Percentiles rank a stretch among this genome's conserved stretches.
Conservation (phyloP, 2,888 invertebrate genomes). For the Parapristionchus giblindavisi region DNA sequence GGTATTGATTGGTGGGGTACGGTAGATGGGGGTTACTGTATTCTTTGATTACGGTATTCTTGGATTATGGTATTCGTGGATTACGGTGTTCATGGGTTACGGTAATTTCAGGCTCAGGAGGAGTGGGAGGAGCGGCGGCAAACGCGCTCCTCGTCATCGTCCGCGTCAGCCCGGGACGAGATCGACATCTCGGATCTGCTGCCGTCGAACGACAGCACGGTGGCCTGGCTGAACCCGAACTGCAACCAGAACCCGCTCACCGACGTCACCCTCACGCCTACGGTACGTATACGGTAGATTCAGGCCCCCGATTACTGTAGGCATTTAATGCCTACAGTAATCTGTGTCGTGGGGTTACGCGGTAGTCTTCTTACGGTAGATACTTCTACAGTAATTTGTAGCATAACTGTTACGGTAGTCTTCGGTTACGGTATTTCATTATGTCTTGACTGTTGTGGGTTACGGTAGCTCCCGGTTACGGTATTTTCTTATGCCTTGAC, state of each 20-base stretch:
- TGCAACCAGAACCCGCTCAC: constrained; percentile 31
- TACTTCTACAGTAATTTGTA: no score
- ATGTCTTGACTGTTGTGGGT: no score
- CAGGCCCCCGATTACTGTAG: no score
- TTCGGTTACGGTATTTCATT: no score
- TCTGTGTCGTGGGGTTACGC: no score
- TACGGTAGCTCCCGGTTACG: no score
- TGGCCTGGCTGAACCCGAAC: constrained; percentile 51
- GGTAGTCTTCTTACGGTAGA: no score
- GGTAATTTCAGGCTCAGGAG: constrained; percentile 18
- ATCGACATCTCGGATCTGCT: constrained; percentile 42
- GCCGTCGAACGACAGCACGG: constrained; percentile 45
- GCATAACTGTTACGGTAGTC: no score
- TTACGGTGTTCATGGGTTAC: not conserved
- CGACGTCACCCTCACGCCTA: not conserved
- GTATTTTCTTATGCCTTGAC: no score
- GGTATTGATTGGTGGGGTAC: not conserved
- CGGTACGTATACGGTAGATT: no score
- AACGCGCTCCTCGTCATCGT: not conserved
- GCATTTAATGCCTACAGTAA: no score
- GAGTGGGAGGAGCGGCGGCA: constrained; percentile 29
- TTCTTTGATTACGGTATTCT: not conserved
- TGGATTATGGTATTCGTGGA: constrained; percentile 19
- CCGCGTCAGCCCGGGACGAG: not conserved
- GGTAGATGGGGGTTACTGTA: no score